phyloP scores from a whole-genome alignment of 2,888 invertebrate genomes.

The Nymphalis polychloros region DNA sequence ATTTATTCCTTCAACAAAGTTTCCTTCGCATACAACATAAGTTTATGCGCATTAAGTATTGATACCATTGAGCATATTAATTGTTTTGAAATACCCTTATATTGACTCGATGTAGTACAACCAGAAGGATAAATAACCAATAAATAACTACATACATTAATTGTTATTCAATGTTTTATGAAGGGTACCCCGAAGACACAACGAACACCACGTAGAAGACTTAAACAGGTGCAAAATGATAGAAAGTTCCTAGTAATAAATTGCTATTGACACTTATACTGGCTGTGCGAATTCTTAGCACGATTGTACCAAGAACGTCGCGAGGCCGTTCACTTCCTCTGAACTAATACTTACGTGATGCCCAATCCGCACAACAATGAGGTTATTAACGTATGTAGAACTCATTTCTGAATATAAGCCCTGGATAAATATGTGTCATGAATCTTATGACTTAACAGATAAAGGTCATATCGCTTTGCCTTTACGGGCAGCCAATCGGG shows the following conservation, averaged over 20 bases:
- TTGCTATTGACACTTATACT: constrained; percentile 32
- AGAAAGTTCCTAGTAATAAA: constrained; percentile 39
- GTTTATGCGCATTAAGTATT: neutral
- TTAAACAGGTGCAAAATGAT: constrained; percentile 24
- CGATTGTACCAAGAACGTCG: constrained; percentile 63
- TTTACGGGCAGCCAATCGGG: constrained; percentile 12
- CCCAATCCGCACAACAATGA: constrained; percentile 40
- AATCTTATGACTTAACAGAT: constrained; percentile 5
- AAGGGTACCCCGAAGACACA: neutral
- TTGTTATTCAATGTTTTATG: neutral
- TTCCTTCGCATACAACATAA: neutral
- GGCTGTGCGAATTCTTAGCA: constrained; percentile 57
- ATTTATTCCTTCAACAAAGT: constrained; percentile 1
- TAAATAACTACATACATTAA: neutral
- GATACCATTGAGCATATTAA: neutral
- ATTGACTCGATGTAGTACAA: neutral
- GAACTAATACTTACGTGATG: constrained; percentile 43
- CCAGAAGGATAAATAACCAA: neutral
- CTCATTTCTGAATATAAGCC: constrained; percentile 27
- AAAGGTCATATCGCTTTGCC: constrained; percentile 15
- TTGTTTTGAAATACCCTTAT: neutral
- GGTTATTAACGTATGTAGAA: constrained; percentile 41
- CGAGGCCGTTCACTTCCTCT: constrained; percentile 70
- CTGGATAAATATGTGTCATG: neutral
- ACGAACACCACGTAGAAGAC: constrained; percentile 11